phyloP scores from a whole-genome alignment of 2,113 vertebrate genomes.

The Tenebrosternarchus preto region DNA sequence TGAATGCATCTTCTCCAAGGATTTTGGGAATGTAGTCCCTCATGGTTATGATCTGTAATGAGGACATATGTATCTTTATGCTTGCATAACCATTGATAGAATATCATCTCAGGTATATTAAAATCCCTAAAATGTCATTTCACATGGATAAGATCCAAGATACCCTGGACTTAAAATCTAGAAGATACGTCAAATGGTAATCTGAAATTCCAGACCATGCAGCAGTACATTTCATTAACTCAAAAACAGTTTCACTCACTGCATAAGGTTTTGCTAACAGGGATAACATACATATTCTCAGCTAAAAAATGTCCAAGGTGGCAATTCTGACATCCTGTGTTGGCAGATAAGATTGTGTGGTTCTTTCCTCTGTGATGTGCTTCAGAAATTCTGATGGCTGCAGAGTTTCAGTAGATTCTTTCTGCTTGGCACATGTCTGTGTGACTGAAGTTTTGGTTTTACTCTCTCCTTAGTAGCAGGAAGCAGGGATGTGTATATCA shows the following conservation, averaged over 20 bases:
- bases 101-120: conserved; percentile 1
- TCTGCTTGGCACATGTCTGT: conserved; percentile 18
- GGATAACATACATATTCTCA: neutral
- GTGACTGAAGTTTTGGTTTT: conserved; percentile 31
- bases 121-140: neutral
- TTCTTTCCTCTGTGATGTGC: conserved; percentile 20
- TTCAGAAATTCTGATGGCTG: conserved; percentile 34
- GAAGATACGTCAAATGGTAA: conserved; percentile 1
- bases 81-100: conserved; percentile 1
- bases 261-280: neutral
- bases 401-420: neutral
- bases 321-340: conserved; percentile 31
- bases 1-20: conserved; percentile 80
- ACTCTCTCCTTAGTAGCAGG: conserved; percentile 14
- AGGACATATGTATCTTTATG: conserved; percentile 21
- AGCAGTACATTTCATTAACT: neutral
- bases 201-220: neutral
- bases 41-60: conserved; percentile 85
- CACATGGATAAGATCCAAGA: neutral
- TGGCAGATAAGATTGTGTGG: conserved; percentile 32
- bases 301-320: neutral
- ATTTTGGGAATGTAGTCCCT: conserved; percentile 92
- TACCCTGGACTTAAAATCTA: neutral
- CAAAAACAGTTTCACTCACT: neutral
- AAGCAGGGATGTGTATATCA: conserved; percentile 34